A percentile compares a stretch with the other conserved stretches of the same genome.
These are phyloP conservation scores for Norana najaformis DNA, from an alignment of 2,888 invertebrate genomes.

Conservation along the genomic window DNA sequence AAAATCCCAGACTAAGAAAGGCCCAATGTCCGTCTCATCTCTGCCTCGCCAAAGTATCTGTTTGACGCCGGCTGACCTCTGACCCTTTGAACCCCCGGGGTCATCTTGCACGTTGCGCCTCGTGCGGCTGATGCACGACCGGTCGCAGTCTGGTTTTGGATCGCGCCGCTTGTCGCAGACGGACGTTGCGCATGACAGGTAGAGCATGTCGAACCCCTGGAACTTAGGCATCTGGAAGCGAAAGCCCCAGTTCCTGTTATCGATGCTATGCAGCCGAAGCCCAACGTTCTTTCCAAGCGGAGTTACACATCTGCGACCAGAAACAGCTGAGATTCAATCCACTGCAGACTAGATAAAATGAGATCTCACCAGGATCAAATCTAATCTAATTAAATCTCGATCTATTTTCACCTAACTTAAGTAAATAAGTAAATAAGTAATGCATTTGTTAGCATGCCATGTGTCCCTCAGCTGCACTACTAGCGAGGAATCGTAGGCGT, in stretches of 20 bases:
- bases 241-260: slow-evolving; percentile 40
- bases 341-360: too few relatives aligned
- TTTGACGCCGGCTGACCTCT: too few relatives aligned
- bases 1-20: not conserved
- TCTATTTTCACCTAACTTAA: too few relatives aligned
- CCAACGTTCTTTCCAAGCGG: not conserved
- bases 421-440: too few relatives aligned
- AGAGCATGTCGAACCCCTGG: slow-evolving; percentile 35
- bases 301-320: not conserved
- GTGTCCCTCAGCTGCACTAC: too few relatives aligned
- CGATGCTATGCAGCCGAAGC: slow-evolving; percentile 37
- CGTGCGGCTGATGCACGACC: slow-evolving; percentile 33
- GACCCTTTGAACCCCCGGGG: too few relatives aligned
- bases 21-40: not conserved
- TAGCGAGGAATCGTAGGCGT: too few relatives aligned
- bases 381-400: too few relatives aligned
- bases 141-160: slow-evolving; percentile 41
- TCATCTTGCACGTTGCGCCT: not conserved
- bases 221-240: slow-evolving; percentile 41
- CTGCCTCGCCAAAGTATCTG: not conserved
- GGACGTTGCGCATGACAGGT: slow-evolving; percentile 37
- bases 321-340: too few relatives aligned
- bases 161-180: slow-evolving; percentile 39
- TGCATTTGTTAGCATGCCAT: too few relatives aligned
- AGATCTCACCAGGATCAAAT: too few relatives aligned